These are phyloP conservation scores for Dicrurus megarhynchus DNA, from an alignment of 2,113 vertebrate species.

Conservation along the genomic window DNA sequence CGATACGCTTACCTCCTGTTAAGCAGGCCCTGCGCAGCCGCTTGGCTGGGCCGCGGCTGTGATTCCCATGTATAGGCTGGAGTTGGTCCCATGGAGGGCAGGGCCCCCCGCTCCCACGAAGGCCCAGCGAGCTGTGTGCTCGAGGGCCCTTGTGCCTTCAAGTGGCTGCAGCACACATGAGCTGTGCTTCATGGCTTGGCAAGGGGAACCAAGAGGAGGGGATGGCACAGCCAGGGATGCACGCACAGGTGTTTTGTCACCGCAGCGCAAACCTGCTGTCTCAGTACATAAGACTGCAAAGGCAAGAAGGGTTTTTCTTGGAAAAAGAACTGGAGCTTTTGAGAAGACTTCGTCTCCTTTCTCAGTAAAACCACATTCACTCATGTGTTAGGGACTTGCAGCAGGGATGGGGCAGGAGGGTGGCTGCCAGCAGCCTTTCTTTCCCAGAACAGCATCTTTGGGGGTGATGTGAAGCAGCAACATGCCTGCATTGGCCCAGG, in stretches of 20 bases:
- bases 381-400: neutral
- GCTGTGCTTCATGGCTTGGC: neutral
- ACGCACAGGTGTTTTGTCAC: neutral
- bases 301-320: neutral
- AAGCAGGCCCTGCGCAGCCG: neutral
- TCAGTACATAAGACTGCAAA: neutral
- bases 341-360: neutral
- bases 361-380: neutral
- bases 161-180: neutral
- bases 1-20: neutral
- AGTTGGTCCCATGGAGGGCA: neutral
- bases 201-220: neutral
- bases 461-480: neutral
- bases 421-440: neutral
- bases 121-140: neutral
- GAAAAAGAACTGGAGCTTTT: neutral
- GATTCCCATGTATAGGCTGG: neutral
- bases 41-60: neutral
- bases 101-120: neutral
- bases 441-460: neutral
- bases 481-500: neutral
- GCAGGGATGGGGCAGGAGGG: neutral
- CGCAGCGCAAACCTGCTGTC: neutral
- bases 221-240: neutral
- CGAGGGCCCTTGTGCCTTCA: slow-evolving; percentile 15